Evolutionary conservation across 2,888 invertebrate genomes (phyloP).

Genomic region (Acanthosepion esculentum): DNA sequence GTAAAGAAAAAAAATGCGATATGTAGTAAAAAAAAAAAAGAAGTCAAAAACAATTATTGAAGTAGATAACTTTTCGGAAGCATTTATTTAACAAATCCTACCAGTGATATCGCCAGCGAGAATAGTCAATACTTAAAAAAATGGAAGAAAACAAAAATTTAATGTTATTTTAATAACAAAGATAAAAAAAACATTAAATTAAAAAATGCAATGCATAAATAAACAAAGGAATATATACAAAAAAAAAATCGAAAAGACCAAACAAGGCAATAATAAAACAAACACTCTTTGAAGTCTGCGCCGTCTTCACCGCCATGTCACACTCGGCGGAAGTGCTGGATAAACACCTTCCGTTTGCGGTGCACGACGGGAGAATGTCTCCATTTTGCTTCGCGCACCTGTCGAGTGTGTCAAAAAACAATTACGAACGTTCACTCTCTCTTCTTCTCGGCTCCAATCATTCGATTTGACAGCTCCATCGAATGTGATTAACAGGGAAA

Average conservation of each 20-base stretch:
- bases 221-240: background rate
- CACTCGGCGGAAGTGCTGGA: background rate
- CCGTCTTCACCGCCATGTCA: background rate
- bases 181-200: no score
- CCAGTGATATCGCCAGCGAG: no score
- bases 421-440: background rate
- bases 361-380: constrained; percentile 17
- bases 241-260: background rate
- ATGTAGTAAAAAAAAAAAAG: no score
- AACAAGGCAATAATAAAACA: no score
- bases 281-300: background rate
- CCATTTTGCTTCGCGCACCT: constrained; percentile 12
- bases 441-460: background rate
- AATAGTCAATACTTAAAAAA: no score
- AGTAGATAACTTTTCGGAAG: no score
- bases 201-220: no score
- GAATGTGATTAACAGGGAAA: background rate
- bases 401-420: constrained; percentile 16
- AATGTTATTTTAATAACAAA: no score
- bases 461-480: background rate
- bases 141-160: no score
- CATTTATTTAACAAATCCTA: no score
- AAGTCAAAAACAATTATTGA: no score
- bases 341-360: background rate
- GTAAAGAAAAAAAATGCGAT: no score